Evolutionary conservation across 2,888 invertebrate species (phyloP), one percentile per base, ranked within the genome.

Genomic region (Thereva unica): DNA sequence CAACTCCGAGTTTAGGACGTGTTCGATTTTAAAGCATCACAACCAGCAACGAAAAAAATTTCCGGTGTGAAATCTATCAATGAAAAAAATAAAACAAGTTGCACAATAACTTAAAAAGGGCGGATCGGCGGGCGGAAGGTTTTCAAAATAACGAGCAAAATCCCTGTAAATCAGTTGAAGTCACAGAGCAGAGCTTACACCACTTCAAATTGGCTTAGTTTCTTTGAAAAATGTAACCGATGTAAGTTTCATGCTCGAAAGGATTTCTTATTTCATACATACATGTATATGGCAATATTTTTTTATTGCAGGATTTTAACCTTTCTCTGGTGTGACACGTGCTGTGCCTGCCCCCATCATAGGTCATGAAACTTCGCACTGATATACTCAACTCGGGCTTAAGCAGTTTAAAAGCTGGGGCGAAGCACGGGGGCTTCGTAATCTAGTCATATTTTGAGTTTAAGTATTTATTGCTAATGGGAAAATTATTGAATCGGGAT

Each of bases 151-250:
- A 9, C 40, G 12, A n/a, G 50, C 35, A 6, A 49, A 61, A 38
- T 40, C 50, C 50, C 50, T 38, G 49, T 50, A 50, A 34, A 50
- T 35, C 47, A 52, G 52, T 35, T 7, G 34, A 52, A 35, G 23
- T 23, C 23, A 23, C 23, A 23, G 23, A 23, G 2, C 23, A 23
- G 23, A 52, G 5, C 53, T 10, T 37, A 10, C 38, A 53, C 10
- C 50, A 50, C 50, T 23, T 12, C 38, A 50, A 61, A 61, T 61
- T 61, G 61, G 61, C 61, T 61, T 61, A 61, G 61, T 61, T 61
- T 59, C 40, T 41, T 40, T 12, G 61, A 61, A 47, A 40, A 40
- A 50, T 41, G 50, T 40, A 49, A 50, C 7, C 41, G 40, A 4
- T 49, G 61, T 61, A 61, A 50, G 49, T 50, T 61, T 42, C 50